Base-by-base conservation (phyloP, 2,888 invertebrate species). In the Dexiosoma caninum region DNA sequence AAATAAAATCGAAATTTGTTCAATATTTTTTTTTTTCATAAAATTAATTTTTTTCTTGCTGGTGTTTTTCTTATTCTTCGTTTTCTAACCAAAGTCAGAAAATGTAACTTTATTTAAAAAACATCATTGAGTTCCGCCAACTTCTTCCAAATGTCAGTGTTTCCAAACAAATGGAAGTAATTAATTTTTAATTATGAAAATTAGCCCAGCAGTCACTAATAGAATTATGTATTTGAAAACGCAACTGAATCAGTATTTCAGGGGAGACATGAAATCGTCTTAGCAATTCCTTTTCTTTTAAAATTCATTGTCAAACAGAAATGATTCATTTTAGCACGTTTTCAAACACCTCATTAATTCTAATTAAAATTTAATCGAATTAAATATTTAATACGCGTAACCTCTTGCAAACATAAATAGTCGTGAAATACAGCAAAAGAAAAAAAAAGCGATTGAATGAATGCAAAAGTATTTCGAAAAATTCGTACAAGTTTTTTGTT, bases 321-420 rank as follows among this genome's bases (percentile, higher is more conserved):
- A 16, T 32, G 0, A 6, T 21, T 37, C n/a, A 27, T 74, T 46
- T 66, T 40, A 55, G 30, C 40, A 51, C 12, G 30, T 49, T 69
- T 69, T 62, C 75, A 70, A 77, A 64, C 79, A 70, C 75, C 55
- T 75, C 70, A 75, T 70, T 79, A 53, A 75, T 66, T 72, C 62
- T 49, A 72, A 81, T 80, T 76, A 72, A 77, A 51, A 40, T 66
- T 70, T 71, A 66, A 53, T 70, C 64, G 27, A 51, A 42, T 51
- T 49, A 59, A 71, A 60, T 46, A 14, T 16, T 27, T 53, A 60
- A 30, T 49, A 57, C 37, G 42, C 7, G n/a, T n/a, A 42, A 49
- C 7, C 69, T 37, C 14, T 10, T 30, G 44, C 42, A 21, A 49
- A 66, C 51, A 44, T 9, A 62, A 51, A 44, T 37, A 57, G n/a